Evolutionary conservation across 2,113 vertebrate genomes (phyloP).

Genomic region (Anhinga anhinga): DNA sequence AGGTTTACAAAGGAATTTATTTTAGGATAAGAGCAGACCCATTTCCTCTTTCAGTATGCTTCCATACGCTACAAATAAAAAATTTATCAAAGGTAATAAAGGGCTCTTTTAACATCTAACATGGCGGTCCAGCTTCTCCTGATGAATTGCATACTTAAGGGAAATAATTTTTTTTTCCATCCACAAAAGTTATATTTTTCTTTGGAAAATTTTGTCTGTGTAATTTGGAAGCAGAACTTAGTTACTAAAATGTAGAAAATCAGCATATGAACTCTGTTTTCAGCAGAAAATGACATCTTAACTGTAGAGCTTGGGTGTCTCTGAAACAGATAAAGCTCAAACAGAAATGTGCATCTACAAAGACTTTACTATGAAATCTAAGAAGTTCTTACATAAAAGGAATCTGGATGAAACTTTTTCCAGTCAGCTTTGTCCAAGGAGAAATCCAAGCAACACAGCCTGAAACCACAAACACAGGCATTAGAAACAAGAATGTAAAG

Average conservation of each 20-base stretch:
- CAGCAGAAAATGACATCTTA: neutral
- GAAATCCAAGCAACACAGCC: neutral
- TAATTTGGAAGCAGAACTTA: neutral
- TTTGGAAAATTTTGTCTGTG: neutral
- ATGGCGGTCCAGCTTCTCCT: neutral
- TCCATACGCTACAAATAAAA: neutral
- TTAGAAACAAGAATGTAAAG: neutral
- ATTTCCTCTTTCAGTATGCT: neutral
- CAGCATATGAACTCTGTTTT: neutral
- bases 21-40: neutral
- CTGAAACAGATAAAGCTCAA: neutral
- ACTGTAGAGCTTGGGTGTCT: neutral
- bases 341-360: neutral
- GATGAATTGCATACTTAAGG: neutral
- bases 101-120: neutral
- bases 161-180: neutral
- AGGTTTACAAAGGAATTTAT: conserved; percentile 24
- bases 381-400: neutral
- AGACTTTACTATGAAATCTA: neutral
- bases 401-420: neutral
- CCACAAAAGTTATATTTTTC: neutral
- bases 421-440: neutral
- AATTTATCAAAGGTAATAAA: neutral
- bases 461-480: neutral
- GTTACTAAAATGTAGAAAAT: neutral